Percentiles rank a stretch among this genome's conserved stretches.
phyloP scores from a whole-genome alignment of 2,888 invertebrate species.

The Serrognathus titanus region DNA sequence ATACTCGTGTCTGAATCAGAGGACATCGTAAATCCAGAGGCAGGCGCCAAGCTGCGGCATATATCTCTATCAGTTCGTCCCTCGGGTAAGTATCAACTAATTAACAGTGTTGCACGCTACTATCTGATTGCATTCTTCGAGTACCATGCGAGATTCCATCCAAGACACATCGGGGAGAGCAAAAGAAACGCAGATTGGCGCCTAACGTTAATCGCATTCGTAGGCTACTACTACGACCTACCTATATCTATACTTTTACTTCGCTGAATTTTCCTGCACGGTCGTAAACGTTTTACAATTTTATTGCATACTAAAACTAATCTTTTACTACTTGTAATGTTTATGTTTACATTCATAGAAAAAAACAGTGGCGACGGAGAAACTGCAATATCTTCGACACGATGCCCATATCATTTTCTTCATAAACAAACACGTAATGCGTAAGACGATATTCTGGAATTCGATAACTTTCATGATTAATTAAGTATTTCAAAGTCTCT shows the following conservation, averaged over 20 bases:
- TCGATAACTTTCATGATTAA: too few relatives aligned
- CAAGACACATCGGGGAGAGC: slow-evolving; percentile 24
- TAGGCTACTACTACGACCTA: not conserved
- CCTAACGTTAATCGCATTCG: slow-evolving; percentile 20
- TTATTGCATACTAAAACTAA: too few relatives aligned
- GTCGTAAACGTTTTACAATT: too few relatives aligned
- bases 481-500: too few relatives aligned
- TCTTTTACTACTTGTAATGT: too few relatives aligned
- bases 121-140: slow-evolving; percentile 32
- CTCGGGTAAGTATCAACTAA: slow-evolving; percentile 25
- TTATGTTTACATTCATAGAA: too few relatives aligned
- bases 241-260: slow-evolving; percentile 2
- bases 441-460: too few relatives aligned
- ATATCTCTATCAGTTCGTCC: slow-evolving; percentile 24
- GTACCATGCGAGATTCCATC: slow-evolving; percentile 29
- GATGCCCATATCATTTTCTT: too few relatives aligned
- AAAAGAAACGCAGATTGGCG: slow-evolving; percentile 28
- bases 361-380: too few relatives aligned
- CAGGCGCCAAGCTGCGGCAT: slow-evolving; percentile 32
- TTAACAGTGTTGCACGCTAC: slow-evolving; percentile 30
- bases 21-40: slow-evolving; percentile 32
- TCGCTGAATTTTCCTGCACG: not conserved
- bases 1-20: slow-evolving; percentile 27
- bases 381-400: too few relatives aligned
- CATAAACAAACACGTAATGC: too few relatives aligned